These are phyloP conservation scores for Lateolabrax maculatus DNA, from an alignment of 2,797 vertebrate species.

Conservation along the genomic window DNA sequence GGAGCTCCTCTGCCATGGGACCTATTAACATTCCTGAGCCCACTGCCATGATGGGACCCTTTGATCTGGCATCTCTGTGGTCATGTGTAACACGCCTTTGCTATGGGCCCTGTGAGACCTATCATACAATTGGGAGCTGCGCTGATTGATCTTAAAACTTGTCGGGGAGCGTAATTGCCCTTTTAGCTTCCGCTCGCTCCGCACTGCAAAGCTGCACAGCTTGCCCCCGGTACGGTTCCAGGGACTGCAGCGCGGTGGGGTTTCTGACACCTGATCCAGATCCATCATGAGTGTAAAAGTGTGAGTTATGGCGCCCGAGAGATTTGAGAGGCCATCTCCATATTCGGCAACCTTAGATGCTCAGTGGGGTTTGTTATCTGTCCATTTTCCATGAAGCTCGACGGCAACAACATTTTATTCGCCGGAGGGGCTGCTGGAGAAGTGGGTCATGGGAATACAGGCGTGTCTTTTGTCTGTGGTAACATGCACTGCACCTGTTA, in stretches of 20 bases:
- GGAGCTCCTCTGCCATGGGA: conserved; percentile 54
- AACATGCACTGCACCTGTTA: conserved; percentile 62
- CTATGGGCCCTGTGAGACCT: conserved; percentile 62
- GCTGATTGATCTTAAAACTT: conserved; percentile 74
- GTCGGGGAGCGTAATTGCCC: conserved; percentile 68
- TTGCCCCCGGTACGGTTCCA: conserved; percentile 25
- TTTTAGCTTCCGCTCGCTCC: conserved; percentile 26
- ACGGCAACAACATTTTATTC: conserved; percentile 23
- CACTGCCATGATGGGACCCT: conserved; percentile 49
- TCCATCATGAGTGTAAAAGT: conserved; percentile 55
- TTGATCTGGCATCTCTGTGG: conserved; percentile 75
- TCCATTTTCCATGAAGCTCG: conserved; percentile 37
- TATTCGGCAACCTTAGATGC: conserved; percentile 50
- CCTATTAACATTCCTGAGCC: conserved; percentile 68
- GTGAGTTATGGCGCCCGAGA: conserved; percentile 58
- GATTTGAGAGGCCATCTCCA: conserved; percentile 49
- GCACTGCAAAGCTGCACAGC: conserved; percentile 41
- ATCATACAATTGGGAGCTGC: conserved; percentile 57
- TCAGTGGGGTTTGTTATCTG: conserved; percentile 60
- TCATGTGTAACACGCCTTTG: conserved; percentile 64
- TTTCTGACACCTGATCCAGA: conserved; percentile 62
- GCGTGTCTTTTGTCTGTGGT: conserved; percentile 2
- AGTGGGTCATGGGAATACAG: conserved; percentile 62
- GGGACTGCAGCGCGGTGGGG: conserved; percentile 45
- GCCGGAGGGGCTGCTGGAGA: conserved; percentile 38